Conservation (phyloP, 2,797 vertebrate species). For the Xyrichtys novacula region DNA sequence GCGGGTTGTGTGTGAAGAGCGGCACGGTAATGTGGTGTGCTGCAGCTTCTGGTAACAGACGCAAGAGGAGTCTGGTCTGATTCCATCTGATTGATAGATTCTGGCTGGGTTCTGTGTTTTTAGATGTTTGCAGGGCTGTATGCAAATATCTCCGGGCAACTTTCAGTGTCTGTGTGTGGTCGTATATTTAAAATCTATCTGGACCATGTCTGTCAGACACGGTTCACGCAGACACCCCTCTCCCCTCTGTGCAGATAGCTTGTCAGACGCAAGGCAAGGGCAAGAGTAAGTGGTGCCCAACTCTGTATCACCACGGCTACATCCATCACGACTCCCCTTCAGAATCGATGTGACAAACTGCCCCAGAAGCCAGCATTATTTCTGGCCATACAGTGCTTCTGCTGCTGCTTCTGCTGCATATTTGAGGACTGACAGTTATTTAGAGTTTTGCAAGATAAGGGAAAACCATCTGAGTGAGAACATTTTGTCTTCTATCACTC, state of each 20-base stretch:
- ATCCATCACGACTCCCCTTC: constrained; percentile 69
- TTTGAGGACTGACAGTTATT: constrained; percentile 56
- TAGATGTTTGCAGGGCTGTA: constrained; percentile 12
- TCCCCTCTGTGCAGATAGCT: constrained; percentile 42
- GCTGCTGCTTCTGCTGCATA: constrained; percentile 45
- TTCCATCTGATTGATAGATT: constrained; percentile 45
- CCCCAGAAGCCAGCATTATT: constrained; percentile 71
- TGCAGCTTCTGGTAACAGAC: constrained; percentile 46
- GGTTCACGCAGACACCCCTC: constrained; percentile 28
- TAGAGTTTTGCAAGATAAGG: constrained; percentile 60
- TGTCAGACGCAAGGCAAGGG: constrained; percentile 70
- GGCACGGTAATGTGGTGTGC: constrained; percentile 14
- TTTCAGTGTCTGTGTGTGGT: constrained; percentile 16
- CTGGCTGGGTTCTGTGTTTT: constrained; percentile 32
- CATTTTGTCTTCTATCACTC: constrained; percentile 34
- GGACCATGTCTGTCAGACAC: constrained; percentile 27
- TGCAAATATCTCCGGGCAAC: constrained; percentile 24
- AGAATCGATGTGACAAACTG: constrained; percentile 76
- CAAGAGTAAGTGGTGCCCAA: constrained; percentile 62
- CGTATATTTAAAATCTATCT: constrained; percentile 30
- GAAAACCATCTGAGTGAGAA: constrained; percentile 47
- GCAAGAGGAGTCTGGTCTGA: constrained; percentile 9
- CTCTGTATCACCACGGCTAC: constrained; percentile 50
- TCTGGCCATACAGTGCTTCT: constrained; percentile 52
- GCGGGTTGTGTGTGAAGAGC: constrained; percentile 33